Conservation (phyloP, 1,140 invertebrate species). For the Trichonephila clavipes region DNA sequence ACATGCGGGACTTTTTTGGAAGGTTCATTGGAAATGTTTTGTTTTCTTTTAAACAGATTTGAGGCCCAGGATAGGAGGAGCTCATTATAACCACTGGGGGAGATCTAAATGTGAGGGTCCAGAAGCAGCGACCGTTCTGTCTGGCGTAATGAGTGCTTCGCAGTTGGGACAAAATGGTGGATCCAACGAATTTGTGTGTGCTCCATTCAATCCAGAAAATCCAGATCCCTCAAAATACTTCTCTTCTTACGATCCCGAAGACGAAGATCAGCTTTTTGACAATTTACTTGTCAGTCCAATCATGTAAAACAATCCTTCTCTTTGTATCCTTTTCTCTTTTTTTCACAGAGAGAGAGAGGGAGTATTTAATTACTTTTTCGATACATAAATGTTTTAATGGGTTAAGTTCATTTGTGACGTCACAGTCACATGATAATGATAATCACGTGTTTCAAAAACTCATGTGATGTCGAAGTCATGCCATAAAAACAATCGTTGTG, state of each 20-base stretch:
- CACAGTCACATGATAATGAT: no score
- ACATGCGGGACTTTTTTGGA: neutral
- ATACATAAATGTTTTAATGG: no score
- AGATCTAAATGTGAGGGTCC: neutral
- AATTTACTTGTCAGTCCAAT: constrained; percentile 16
- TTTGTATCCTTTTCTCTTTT: neutral
- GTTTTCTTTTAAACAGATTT: constrained; percentile 19
- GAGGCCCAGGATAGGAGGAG: constrained; percentile 40
- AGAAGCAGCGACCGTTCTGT: neutral
- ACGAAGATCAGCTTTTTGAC: neutral
- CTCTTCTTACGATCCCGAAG: neutral
- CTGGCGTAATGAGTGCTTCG: constrained; percentile 12
- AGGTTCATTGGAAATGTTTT: neutral
- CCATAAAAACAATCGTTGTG: no score
- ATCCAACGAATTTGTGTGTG: constrained; percentile 24
- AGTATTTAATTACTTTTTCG: no score
- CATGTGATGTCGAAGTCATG: no score
- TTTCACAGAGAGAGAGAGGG: no score
- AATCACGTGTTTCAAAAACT: no score
- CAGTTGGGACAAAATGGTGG: constrained; percentile 17
- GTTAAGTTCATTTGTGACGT: no score
- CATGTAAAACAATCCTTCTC: neutral
- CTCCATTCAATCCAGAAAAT: neutral
- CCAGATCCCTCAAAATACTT: constrained; percentile 12
- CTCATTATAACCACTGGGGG: constrained; percentile 11